These are phyloP conservation scores for Orestias chungarensis DNA, from an alignment of 2,797 vertebrate species.

Conservation along the genomic window DNA sequence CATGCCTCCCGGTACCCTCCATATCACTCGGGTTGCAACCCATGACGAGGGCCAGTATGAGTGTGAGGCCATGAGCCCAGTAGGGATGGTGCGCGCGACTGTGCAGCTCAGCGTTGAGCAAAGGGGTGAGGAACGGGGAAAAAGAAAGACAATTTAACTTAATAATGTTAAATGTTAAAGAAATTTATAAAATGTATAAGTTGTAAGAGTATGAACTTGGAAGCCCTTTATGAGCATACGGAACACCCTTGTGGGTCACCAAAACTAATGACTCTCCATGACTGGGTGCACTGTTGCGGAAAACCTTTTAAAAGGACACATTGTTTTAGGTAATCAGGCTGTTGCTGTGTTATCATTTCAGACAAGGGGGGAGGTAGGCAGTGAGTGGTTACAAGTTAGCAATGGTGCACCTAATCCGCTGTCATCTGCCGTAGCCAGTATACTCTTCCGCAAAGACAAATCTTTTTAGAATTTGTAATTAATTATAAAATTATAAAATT, in stretches of 20 bases:
- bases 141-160: background rate
- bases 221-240: background rate
- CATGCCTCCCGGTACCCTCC: constrained; percentile 88
- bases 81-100: constrained; percentile 84
- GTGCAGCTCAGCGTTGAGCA: constrained; percentile 91
- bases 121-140: constrained; percentile 85
- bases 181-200: background rate
- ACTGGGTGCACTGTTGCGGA: background rate
- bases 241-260: background rate
- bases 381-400: constrained; percentile 35
- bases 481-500: background rate
- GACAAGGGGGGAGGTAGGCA: constrained; percentile 11
- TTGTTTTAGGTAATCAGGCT: background rate
- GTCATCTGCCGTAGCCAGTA: constrained; percentile 20
- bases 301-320: background rate
- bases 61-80: constrained; percentile 94
- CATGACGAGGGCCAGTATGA: constrained; percentile 98
- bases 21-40: constrained; percentile 88
- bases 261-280: background rate
- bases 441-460: too few relatives aligned
- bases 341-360: constrained; percentile 22
- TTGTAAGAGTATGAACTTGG: background rate
- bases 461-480: too few relatives aligned
- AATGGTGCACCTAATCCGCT: constrained; percentile 32
- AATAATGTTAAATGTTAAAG: background rate